phyloP scores from a whole-genome alignment of 2,113 vertebrate species.

The Sminthopsis crassicaudata region DNA sequence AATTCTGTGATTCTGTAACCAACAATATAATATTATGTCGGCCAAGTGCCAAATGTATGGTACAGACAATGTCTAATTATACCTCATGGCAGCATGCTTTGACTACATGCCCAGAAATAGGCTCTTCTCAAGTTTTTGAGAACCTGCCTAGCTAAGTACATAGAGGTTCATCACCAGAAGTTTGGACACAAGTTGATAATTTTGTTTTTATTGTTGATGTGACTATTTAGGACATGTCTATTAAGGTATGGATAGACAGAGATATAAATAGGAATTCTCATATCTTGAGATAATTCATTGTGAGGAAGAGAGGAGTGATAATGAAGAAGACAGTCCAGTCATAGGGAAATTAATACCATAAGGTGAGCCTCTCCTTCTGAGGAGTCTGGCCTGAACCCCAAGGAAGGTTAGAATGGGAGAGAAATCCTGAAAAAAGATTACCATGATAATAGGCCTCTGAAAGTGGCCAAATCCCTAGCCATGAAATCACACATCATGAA shows the following conservation, averaged over 20 bases:
- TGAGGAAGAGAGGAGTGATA: not conserved
- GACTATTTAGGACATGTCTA: not conserved
- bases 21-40: not conserved
- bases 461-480: not conserved
- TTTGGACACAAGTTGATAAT: not conserved
- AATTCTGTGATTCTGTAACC: not conserved
- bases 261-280: not conserved
- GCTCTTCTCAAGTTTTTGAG: not conserved
- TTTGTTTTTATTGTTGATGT: not conserved
- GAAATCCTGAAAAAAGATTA: not conserved
- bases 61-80: conserved; percentile 1
- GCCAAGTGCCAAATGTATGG: not conserved
- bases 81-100: not conserved
- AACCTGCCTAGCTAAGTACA: not conserved
- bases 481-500: not conserved
- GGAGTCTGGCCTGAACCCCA: not conserved
- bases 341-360: not conserved
- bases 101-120: not conserved
- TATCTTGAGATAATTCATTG: not conserved
- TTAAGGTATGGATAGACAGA: not conserved
- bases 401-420: not conserved
- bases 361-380: not conserved
- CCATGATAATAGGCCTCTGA: not conserved
- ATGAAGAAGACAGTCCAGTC: not conserved
- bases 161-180: not conserved